Evolutionary conservation across 92 coral and sea anemone genomes (phyloP).

Genomic region (Desmophyllum pertusum): DNA sequence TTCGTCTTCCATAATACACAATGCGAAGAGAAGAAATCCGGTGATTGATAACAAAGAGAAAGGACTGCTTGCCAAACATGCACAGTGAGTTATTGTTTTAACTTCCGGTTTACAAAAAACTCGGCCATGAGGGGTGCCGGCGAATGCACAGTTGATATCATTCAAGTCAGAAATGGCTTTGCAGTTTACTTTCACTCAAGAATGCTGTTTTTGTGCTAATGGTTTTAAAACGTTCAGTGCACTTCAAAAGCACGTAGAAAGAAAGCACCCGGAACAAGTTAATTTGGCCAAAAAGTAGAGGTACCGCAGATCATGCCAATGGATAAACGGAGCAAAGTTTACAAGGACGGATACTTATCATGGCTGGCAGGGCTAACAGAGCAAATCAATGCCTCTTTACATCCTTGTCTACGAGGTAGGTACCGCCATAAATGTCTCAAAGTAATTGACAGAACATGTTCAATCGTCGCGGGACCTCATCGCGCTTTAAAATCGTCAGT

Average conservation of each 20-base stretch:
- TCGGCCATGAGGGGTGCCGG: neutral
- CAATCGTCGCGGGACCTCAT: too few relatives aligned
- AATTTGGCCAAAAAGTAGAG: neutral
- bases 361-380: conserved; percentile 32
- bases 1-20: neutral
- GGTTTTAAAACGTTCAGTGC: conserved; percentile 19
- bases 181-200: conserved; percentile 8
- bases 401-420: conserved; percentile 28
- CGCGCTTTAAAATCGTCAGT: too few relatives aligned
- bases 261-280: conserved; percentile 11
- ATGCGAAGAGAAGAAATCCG: too few relatives aligned
- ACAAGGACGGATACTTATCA: conserved; percentile 17
- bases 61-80: neutral
- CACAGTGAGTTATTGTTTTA: neutral
- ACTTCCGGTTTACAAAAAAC: conserved; percentile 13
- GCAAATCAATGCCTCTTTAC: conserved; percentile 28
- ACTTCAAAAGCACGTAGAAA: conserved; percentile 13
- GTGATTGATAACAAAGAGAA: too few relatives aligned
- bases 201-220: conserved; percentile 13
- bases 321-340: neutral
- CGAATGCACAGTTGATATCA: too few relatives aligned
- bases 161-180: neutral
- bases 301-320: neutral
- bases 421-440: too few relatives aligned
- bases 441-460: too few relatives aligned